These are phyloP conservation scores for Dermatemys mawii DNA, from an alignment of 2,113 vertebrate genomes.

Conservation along the genomic window DNA sequence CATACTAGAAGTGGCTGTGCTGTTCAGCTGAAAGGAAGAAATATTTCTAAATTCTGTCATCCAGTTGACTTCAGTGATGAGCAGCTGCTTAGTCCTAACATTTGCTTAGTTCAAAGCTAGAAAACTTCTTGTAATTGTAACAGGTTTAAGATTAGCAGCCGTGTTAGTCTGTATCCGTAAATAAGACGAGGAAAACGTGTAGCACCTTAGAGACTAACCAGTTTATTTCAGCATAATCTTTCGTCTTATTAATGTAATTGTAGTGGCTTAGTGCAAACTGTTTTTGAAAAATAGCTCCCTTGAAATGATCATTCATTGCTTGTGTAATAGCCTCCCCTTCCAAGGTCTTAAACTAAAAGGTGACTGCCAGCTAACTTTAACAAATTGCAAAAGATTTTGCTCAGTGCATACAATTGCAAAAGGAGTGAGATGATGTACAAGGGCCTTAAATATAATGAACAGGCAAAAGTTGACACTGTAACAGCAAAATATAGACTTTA, in stretches of 20 bases:
- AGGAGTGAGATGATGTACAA: background rate
- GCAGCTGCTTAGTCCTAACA: rapidly evolving
- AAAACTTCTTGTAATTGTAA: too few species aligned
- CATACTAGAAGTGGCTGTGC: background rate
- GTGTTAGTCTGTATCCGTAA: too few species aligned
- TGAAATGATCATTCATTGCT: background rate
- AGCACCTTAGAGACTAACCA: too few species aligned
- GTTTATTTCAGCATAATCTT: too few species aligned
- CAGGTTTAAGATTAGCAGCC: too few species aligned
- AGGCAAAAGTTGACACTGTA: rapidly evolving
- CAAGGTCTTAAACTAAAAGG: rapidly evolving
- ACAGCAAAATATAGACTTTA: background rate
- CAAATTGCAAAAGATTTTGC: rapidly evolving
- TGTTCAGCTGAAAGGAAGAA: background rate
- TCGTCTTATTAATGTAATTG: conserved; percentile 7
- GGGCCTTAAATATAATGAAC: background rate
- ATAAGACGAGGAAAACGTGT: too few species aligned
- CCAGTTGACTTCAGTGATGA: background rate
- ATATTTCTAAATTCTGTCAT: rapidly evolving
- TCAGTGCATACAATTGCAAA: background rate
- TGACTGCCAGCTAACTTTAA: background rate
- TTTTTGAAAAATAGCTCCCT: background rate
- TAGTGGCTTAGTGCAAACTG: too few species aligned
- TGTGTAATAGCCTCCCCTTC: rapidly evolving
- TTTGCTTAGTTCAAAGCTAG: background rate